Conservation (phyloP, 2,113 vertebrate species). For the Oceanodroma tethys region DNA sequence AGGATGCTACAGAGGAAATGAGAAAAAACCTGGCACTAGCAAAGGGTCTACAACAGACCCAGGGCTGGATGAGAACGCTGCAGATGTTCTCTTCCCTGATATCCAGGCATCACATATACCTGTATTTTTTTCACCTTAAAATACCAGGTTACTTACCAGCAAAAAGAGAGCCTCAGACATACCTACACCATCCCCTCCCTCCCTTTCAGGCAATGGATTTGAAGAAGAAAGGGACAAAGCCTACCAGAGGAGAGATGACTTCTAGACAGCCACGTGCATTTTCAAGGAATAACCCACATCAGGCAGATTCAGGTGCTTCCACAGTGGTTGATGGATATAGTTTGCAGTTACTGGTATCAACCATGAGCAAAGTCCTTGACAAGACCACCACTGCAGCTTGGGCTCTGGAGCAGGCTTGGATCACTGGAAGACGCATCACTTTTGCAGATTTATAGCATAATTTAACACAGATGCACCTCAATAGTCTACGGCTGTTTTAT, state of each 20-base stretch:
- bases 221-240: not conserved
- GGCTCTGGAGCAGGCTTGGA: not conserved
- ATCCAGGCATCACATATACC: not conserved
- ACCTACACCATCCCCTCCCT: not conserved
- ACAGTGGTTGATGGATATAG: not conserved
- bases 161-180: not conserved
- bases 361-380: accelerated
- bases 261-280: not conserved
- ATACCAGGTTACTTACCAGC: not conserved
- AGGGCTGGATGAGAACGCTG: not conserved
- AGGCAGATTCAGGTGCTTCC: not conserved
- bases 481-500: not conserved
- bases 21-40: not conserved
- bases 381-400: not conserved
- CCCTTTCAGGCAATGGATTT: not conserved
- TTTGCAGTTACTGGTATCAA: not conserved
- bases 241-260: not conserved
- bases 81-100: not conserved
- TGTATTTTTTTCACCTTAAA: not conserved
- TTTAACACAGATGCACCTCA: not conserved
- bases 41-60: not conserved
- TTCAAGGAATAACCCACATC: not conserved
- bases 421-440: not conserved
- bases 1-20: not conserved
- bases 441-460: not conserved